Conservation (phyloP, 2,113 vertebrate genomes). For the Nannospalax galili region DNA sequence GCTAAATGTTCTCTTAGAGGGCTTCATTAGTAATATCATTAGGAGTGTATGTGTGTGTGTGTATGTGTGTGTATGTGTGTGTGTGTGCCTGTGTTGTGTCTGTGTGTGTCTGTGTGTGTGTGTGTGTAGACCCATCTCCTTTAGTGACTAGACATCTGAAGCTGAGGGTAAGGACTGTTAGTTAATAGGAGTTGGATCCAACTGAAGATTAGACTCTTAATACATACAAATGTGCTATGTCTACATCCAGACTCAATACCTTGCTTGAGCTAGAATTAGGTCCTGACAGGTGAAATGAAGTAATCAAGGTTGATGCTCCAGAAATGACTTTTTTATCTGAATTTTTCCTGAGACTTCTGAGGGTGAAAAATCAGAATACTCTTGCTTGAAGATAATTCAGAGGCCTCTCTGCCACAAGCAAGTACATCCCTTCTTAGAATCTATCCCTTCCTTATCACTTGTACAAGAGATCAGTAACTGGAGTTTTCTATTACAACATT, state of each 20-base stretch:
- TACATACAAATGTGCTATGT: accelerated
- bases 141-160: not conserved
- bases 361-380: not conserved
- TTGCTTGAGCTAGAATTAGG: not conserved
- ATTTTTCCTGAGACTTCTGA: not conserved
- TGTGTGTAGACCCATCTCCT: too few species aligned
- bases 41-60: too few species aligned
- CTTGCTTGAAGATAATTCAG: not conserved
- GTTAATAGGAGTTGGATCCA: not conserved
- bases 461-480: not conserved
- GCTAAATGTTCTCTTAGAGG: not conserved
- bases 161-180: too few species aligned
- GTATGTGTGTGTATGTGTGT: too few species aligned
- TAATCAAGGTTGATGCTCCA: not conserved
- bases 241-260: not conserved
- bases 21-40: not conserved
- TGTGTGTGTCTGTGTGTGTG: too few species aligned
- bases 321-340: not conserved
- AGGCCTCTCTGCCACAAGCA: not conserved
- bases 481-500: not conserved
- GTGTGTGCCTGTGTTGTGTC: too few species aligned
- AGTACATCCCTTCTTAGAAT: not conserved
- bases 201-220: not conserved
- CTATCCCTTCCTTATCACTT: not conserved
- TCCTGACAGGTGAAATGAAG: not conserved